Conservation (phyloP, 2,797 vertebrate species). For the Thamnophis elegans region DNA sequence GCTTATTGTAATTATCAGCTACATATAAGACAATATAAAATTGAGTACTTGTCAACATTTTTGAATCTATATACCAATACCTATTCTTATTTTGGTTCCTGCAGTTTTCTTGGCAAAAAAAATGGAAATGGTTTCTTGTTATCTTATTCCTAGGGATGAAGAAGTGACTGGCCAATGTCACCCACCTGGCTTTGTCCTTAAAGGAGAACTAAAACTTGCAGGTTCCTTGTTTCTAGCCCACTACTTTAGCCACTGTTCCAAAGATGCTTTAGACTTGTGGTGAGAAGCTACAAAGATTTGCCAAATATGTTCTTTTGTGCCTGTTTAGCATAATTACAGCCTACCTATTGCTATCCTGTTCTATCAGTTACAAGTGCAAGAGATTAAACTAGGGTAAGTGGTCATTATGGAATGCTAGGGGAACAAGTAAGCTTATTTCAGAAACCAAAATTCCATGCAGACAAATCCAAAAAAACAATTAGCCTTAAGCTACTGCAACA, state of each 20-base stretch:
- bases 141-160: too few relatives aligned
- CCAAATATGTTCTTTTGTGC: neutral
- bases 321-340: neutral
- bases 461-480: neutral
- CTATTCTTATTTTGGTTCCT: neutral
- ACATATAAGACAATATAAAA: neutral
- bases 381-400: neutral
- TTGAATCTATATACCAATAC: neutral
- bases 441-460: neutral
- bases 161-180: neutral
- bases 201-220: neutral
- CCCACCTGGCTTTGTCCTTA: neutral
- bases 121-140: too few relatives aligned
- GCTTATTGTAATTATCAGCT: neutral
- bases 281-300: neutral
- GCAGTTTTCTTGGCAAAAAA: too few relatives aligned
- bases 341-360: neutral
- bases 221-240: neutral
- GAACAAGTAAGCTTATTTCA: neutral
- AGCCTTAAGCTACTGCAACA: neutral
- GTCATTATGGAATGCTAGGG: neutral
- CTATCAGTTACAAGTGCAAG: neutral
- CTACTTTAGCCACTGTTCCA: neutral
- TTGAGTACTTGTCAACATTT: neutral
- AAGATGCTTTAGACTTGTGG: neutral